phyloP scores from a whole-genome alignment of 2,888 invertebrate genomes.

The Sialis fuliginosa region DNA sequence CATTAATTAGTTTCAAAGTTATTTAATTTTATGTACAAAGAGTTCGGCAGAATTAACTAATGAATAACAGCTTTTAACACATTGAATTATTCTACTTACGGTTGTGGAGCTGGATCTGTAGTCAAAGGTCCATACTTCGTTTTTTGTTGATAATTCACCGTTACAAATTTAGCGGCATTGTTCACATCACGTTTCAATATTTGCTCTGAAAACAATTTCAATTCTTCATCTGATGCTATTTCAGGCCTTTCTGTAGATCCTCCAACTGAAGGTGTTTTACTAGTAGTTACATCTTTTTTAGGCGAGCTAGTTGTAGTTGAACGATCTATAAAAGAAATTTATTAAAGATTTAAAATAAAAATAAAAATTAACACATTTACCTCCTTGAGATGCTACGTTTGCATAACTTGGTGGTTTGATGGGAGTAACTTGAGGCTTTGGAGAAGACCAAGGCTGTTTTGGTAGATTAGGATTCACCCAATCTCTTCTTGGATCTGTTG shows the following conservation, averaged over 20 bases:
- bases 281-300: constrained; percentile 11
- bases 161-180: constrained; percentile 52
- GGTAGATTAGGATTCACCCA: not conserved
- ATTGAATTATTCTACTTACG: constrained; percentile 44
- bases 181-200: constrained; percentile 53
- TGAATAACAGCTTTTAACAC: too few relatives aligned
- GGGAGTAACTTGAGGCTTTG: not conserved
- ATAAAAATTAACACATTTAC: too few relatives aligned
- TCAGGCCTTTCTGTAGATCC: constrained; percentile 13
- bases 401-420: not conserved
- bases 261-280: constrained; percentile 8
- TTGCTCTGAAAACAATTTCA: constrained; percentile 51
- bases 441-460: not conserved
- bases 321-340: too few relatives aligned
- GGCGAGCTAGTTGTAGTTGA: constrained; percentile 1
- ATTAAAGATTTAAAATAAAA: too few relatives aligned
- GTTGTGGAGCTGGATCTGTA: constrained; percentile 57
- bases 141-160: constrained; percentile 54
- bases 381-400: not conserved
- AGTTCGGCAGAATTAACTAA: too few relatives aligned
- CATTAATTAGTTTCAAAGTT: too few relatives aligned
- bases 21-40: too few relatives aligned
- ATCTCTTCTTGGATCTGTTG: not conserved
- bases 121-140: constrained; percentile 27
- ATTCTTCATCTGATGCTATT: constrained; percentile 40